Conservation (phyloP, 2,797 vertebrate species). For the Iguana delicatissima region DNA sequence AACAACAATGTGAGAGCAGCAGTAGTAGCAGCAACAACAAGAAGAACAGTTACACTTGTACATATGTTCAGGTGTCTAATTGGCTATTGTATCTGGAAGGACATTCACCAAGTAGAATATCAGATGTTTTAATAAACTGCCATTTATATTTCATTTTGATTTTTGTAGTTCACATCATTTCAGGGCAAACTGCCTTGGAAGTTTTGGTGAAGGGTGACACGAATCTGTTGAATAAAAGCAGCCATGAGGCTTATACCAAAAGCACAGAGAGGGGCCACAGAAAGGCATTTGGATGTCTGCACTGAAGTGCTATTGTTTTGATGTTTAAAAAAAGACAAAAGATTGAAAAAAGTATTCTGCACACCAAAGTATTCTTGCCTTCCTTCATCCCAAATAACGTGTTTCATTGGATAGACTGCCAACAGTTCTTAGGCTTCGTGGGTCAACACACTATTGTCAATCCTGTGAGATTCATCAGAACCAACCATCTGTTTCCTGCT, state of each 20-base stretch:
- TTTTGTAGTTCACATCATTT: not conserved
- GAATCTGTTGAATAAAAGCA: not conserved
- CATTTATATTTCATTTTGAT: not conserved
- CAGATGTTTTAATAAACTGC: not conserved
- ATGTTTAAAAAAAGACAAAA: not conserved
- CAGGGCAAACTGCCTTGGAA: not conserved
- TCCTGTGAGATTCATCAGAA: not conserved
- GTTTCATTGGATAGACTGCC: not conserved
- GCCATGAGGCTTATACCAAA: not conserved
- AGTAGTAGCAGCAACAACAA: no score
- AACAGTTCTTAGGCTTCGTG: not conserved
- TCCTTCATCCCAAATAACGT: not conserved
- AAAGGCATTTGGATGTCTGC: not conserved
- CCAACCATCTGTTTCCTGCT: not conserved
- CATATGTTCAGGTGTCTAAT: not conserved
- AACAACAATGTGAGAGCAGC: no score
- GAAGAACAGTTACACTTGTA: not conserved
- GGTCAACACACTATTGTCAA: not conserved
- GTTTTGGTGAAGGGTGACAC: not conserved
- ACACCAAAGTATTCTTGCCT: not conserved
- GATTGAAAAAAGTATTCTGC: not conserved
- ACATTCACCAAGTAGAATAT: not conserved
- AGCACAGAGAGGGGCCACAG: not conserved
- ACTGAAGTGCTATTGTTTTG: not conserved
- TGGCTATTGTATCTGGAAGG: not conserved